Conservation (phyloP, 2,888 invertebrate species). For the Nomada fabriciana region DNA sequence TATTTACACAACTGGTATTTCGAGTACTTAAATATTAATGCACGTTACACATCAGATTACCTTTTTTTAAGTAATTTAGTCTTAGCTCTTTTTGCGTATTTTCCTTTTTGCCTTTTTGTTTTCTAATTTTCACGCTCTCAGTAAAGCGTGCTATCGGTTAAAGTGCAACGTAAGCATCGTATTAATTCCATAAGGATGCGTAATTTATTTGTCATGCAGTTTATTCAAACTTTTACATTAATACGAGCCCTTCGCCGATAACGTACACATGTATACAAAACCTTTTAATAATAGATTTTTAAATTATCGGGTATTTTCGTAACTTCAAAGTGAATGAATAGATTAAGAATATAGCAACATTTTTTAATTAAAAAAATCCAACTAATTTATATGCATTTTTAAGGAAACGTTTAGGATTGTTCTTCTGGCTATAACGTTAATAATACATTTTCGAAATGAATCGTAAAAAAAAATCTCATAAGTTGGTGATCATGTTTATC, state of each 20-base stretch:
- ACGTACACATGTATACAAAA: background rate
- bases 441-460: background rate
- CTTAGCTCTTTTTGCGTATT: constrained; percentile 35
- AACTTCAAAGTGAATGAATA: background rate
- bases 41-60: constrained; percentile 29
- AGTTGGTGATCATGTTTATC: background rate
- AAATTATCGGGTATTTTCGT: constrained; percentile 7
- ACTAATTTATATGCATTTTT: constrained; percentile 9
- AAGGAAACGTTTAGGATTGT: constrained; percentile 14
- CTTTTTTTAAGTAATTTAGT: constrained; percentile 15
- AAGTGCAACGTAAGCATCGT: background rate
- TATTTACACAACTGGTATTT: constrained; percentile 82
- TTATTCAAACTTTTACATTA: background rate
- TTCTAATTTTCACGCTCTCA: constrained; percentile 13
- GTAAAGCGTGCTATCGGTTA: background rate
- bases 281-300: background rate
- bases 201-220: constrained; percentile 2
- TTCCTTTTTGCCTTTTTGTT: constrained; percentile 1
- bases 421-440: background rate
- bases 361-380: background rate
- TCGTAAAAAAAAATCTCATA: background rate
- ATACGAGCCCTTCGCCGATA: background rate
- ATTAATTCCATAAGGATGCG: background rate
- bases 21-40: constrained; percentile 70
- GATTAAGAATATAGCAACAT: background rate